Conservation (phyloP, 2,888 invertebrate genomes). For the Ichneumoninae sp. region DNA sequence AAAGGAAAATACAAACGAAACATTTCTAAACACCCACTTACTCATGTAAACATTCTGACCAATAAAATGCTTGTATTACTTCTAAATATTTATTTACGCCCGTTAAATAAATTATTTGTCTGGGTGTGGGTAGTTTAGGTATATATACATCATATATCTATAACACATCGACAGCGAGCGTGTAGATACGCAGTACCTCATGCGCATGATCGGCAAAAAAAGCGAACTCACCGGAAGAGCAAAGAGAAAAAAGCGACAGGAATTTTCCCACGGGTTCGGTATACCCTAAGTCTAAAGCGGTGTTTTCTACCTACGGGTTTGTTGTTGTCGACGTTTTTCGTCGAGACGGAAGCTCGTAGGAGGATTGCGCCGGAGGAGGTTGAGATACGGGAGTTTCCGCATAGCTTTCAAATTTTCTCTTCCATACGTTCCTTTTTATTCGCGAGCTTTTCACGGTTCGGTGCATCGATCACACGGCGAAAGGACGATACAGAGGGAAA, state of each 20-base stretch:
- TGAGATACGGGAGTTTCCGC: slow-evolving; percentile 26
- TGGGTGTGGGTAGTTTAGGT: too few relatives aligned
- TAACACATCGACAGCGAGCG: too few relatives aligned
- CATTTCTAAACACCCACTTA: too few relatives aligned
- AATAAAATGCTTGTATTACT: too few relatives aligned
- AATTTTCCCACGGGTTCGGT: slow-evolving; percentile 60
- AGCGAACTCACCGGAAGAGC: slow-evolving; percentile 1
- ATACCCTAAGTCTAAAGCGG: slow-evolving; percentile 71
- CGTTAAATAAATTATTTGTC: too few relatives aligned
- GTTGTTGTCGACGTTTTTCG: slow-evolving; percentile 15
- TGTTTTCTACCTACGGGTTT: slow-evolving; percentile 61
- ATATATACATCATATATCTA: too few relatives aligned
- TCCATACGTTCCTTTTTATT: slow-evolving; percentile 17
- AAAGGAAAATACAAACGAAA: too few relatives aligned
- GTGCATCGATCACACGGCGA: slow-evolving; percentile 37
- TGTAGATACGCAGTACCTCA: not conserved
- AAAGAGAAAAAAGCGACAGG: slow-evolving; percentile 20
- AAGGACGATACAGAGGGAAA: slow-evolving; percentile 22
- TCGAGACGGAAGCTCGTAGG: slow-evolving; percentile 10
- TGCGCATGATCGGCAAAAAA: slow-evolving; percentile 22
- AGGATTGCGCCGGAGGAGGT: slow-evolving; percentile 7
- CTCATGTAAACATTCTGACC: too few relatives aligned
- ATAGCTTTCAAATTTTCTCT: slow-evolving; percentile 28
- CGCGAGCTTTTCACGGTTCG: slow-evolving; percentile 37
- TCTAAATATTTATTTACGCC: too few relatives aligned